These are phyloP conservation scores for Drosophila differens DNA, from an alignment of 2,888 invertebrate species.

Conservation along the genomic window DNA sequence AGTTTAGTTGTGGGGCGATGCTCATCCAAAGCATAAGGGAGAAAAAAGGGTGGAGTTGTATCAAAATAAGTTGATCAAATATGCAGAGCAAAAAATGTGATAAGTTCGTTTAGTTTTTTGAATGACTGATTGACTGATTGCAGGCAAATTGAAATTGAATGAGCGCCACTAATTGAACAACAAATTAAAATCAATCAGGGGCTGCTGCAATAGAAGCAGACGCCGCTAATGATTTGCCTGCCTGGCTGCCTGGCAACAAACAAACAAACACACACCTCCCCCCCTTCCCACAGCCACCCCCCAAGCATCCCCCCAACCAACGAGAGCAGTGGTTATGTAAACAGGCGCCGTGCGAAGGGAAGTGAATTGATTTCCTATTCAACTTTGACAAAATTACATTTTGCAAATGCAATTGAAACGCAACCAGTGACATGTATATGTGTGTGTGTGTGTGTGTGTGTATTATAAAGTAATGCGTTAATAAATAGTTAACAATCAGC, in stretches of 20 bases:
- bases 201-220: conserved; percentile 17
- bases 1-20: background rate
- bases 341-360: background rate
- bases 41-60: background rate
- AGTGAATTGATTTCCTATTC: conserved; percentile 37
- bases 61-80: conserved; percentile 3
- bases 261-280: background rate
- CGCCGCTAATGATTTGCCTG: conserved; percentile 51
- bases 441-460: conserved; percentile 16
- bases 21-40: background rate
- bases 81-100: background rate
- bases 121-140: conserved; percentile 35
- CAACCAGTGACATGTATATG: conserved; percentile 26
- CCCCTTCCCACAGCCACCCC: too few species aligned
- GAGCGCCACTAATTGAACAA: conserved; percentile 75
- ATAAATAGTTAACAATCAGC: conserved; percentile 78
- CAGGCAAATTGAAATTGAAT: conserved; percentile 51
- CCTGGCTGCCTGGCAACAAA: background rate
- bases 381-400: conserved; percentile 66
- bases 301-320: too few species aligned
- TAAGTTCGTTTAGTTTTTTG: conserved; percentile 40
- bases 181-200: conserved; percentile 72
- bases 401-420: conserved; percentile 52
- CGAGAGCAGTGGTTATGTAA: background rate
- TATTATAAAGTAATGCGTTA: conserved; percentile 76